These are phyloP conservation scores for Diadema setosum DNA, from an alignment of 35 echinoderm and acorn worm species.

Conservation along the genomic window DNA sequence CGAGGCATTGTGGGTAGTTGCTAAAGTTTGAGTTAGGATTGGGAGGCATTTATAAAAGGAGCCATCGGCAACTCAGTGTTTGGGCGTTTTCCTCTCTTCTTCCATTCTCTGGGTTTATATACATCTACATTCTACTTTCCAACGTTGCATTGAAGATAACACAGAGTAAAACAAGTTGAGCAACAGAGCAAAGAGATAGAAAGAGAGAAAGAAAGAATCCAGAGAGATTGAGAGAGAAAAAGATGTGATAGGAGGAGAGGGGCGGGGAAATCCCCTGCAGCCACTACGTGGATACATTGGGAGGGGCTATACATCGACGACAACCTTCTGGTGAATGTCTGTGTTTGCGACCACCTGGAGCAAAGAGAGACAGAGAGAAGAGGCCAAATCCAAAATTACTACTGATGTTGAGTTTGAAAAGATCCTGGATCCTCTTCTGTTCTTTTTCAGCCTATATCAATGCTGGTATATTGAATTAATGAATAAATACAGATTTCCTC, in stretches of 20 bases:
- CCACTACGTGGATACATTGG: too few relatives aligned
- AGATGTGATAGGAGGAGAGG: not conserved
- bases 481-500: too few relatives aligned
- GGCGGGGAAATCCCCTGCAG: not conserved
- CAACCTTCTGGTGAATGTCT: conserved; percentile 99
- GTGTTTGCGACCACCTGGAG: conserved; percentile 95
- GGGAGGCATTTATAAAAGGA: too few relatives aligned
- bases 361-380: not conserved
- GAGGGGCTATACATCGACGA: conserved; percentile 96
- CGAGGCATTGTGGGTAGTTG: too few relatives aligned
- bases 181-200: not conserved
- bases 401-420: too few relatives aligned
- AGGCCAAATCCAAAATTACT: too few relatives aligned
- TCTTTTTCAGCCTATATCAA: too few relatives aligned
- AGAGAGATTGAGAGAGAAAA: not conserved
- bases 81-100: not conserved
- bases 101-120: not conserved
- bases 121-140: not conserved
- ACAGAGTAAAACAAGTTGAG: not conserved
- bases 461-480: too few relatives aligned
- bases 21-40: too few relatives aligned
- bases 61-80: not conserved
- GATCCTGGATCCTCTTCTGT: too few relatives aligned
- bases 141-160: conserved; percentile 3
- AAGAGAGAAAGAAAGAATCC: not conserved